A percentile compares a stretch with the other conserved stretches of the same genome.
These are phyloP conservation scores for Mandrillus leucophaeus DNA, from an alignment of 2,113 vertebrate species.

Conservation along the genomic window DNA sequence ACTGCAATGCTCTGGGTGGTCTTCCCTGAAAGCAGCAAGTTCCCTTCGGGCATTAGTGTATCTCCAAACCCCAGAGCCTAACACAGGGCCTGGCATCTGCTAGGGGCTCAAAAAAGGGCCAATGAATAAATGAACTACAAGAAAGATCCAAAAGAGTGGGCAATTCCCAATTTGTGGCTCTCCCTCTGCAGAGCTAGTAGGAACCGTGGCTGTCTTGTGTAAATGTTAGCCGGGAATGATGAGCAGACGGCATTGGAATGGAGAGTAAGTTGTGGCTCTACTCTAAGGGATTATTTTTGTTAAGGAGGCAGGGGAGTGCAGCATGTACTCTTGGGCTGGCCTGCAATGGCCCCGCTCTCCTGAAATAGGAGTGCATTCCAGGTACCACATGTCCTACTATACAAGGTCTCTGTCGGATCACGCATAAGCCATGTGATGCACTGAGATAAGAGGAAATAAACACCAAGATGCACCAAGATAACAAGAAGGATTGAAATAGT, in stretches of 20 bases:
- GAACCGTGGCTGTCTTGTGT: background rate
- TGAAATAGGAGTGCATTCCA: background rate
- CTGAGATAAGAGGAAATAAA: slow-evolving; percentile 30
- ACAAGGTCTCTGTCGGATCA: background rate
- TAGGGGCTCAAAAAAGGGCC: background rate
- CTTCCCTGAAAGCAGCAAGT: background rate
- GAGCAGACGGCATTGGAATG: background rate
- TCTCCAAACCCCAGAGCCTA: background rate
- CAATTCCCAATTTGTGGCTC: background rate
- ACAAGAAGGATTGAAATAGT: background rate
- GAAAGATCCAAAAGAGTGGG: background rate
- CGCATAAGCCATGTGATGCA: background rate
- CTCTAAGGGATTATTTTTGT: background rate
- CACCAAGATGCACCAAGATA: background rate
- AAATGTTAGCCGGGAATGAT: background rate
- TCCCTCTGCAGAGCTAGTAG: background rate
- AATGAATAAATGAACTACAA: background rate
- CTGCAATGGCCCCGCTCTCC: background rate
- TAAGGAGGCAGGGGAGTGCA: background rate
- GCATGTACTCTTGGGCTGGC: background rate
- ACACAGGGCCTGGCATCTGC: background rate
- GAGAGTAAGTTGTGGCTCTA: background rate
- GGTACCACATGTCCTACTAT: background rate
- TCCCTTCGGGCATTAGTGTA: rapidly evolving
- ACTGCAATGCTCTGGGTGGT: background rate